Evolutionary conservation across 2,113 vertebrate genomes (phyloP).

Genomic region (Sisor rabdophorus): DNA sequence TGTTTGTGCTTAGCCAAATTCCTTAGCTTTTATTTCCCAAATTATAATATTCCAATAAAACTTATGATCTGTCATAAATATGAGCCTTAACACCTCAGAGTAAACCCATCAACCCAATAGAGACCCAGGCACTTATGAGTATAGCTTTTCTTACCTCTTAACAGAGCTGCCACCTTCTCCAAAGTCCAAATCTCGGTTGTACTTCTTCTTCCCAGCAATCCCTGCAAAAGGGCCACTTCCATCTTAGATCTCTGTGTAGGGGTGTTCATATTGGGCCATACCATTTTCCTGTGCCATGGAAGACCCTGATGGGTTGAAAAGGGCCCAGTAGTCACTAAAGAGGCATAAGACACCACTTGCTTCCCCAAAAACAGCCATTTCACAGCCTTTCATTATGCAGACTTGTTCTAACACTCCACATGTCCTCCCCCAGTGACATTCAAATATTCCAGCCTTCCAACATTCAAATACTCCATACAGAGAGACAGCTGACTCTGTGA

Average conservation of each 20-base stretch:
- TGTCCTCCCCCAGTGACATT: slow-evolving; percentile 57
- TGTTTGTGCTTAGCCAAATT: slow-evolving; percentile 58
- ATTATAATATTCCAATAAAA: slow-evolving; percentile 50
- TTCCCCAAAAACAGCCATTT: slow-evolving; percentile 35
- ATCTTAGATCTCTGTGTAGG: slow-evolving; percentile 69
- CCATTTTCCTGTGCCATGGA: slow-evolving; percentile 47
- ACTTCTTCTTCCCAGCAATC: slow-evolving; percentile 80
- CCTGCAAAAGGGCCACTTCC: slow-evolving; percentile 75
- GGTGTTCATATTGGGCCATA: slow-evolving; percentile 65
- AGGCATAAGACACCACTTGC: slow-evolving; percentile 28
- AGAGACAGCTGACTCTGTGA: slow-evolving; percentile 43
- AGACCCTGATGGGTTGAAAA: slow-evolving; percentile 41
- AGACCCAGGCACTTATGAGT: slow-evolving; percentile 34
- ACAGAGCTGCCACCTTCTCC: slow-evolving; percentile 47
- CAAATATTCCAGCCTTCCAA: slow-evolving; percentile 63
- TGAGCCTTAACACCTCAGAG: slow-evolving; percentile 29
- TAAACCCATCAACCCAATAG: slow-evolving; percentile 44
- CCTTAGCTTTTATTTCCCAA: slow-evolving; percentile 55
- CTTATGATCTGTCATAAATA: slow-evolving; percentile 44
- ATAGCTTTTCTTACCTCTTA: slow-evolving; percentile 67
- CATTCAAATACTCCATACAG: slow-evolving; percentile 55
- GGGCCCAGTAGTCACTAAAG: slow-evolving; percentile 35
- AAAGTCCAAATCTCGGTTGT: slow-evolving; percentile 64
- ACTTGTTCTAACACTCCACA: slow-evolving; percentile 45
- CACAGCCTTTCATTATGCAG: slow-evolving; percentile 44